A percentile compares a stretch with the other conserved stretches of the same genome.
phyloP scores from a whole-genome alignment of 2,888 invertebrate species.

The Hetaerina titia region DNA sequence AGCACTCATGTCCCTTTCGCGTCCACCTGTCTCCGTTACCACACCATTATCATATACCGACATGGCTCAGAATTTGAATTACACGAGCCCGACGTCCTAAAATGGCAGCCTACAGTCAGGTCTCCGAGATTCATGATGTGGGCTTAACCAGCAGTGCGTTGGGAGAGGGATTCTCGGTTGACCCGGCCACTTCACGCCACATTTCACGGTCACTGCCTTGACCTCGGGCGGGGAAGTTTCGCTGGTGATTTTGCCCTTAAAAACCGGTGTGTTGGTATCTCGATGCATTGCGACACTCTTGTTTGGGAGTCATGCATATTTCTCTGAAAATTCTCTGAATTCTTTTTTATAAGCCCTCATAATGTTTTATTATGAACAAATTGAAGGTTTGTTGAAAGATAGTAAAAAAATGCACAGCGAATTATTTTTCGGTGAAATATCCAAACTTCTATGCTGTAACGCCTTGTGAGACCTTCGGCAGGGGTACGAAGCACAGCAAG shows the following conservation, averaged over 20 bases:
- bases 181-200: background rate
- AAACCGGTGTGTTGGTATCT: background rate
- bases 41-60: background rate
- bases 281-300: background rate
- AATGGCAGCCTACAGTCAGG: background rate
- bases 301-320: too few relatives aligned
- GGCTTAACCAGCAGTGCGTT: background rate
- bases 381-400: background rate
- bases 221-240: background rate
- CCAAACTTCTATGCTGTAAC: background rate
- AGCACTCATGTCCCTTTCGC: too few relatives aligned
- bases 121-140: background rate
- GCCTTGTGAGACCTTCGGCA: background rate
- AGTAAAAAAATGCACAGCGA: background rate
- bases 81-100: background rate
- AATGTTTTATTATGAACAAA: background rate
- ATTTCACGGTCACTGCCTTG: background rate
- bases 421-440: background rate
- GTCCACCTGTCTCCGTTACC: too few relatives aligned
- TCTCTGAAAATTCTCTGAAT: background rate
- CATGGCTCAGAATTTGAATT: background rate
- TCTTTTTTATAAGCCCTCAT: background rate
- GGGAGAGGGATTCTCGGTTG: background rate
- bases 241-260: background rate
- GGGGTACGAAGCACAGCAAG: background rate